A percentile compares a stretch with the other conserved stretches of the same genome.
Evolutionary conservation across 2,113 vertebrate species (phyloP).

Genomic region (Hyla sarda): DNA sequence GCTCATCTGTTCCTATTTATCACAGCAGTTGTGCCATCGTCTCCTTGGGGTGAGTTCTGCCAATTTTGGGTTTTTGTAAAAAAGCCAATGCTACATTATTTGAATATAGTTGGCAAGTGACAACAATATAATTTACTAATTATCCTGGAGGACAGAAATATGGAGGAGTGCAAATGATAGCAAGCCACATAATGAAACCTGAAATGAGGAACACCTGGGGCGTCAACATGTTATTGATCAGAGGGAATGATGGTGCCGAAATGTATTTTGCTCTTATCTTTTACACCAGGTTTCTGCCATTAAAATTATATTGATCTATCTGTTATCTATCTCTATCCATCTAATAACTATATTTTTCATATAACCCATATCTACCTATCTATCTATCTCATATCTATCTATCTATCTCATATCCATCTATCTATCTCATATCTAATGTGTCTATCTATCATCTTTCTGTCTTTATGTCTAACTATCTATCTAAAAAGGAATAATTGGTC

Average conservation of each 20-base stretch:
- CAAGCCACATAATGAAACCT: neutral
- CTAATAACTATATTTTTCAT: neutral
- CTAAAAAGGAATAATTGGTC: too few species aligned
- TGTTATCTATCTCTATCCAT: neutral
- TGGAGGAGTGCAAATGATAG: neutral
- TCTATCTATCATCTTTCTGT: too few species aligned
- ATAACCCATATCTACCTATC: too few species aligned
- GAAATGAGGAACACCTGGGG: neutral
- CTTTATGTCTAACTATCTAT: too few species aligned
- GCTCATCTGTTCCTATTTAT: conserved; percentile 3
- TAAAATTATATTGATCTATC: too few species aligned
- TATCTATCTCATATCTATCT: too few species aligned
- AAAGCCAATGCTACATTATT: neutral
- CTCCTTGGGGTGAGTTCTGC: neutral
- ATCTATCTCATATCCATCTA: neutral
- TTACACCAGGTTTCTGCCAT: neutral
- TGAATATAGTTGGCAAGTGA: neutral
- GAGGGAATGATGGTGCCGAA: neutral
- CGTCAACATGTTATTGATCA: neutral
- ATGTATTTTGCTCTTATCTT: neutral
- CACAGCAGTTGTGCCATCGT: neutral
- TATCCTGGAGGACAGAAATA: neutral
- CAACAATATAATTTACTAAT: neutral
- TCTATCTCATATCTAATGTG: too few species aligned
- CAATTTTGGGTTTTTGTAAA: neutral